phyloP scores from a whole-genome alignment of 2,797 vertebrate genomes.

The Cirrhinus molitorella region DNA sequence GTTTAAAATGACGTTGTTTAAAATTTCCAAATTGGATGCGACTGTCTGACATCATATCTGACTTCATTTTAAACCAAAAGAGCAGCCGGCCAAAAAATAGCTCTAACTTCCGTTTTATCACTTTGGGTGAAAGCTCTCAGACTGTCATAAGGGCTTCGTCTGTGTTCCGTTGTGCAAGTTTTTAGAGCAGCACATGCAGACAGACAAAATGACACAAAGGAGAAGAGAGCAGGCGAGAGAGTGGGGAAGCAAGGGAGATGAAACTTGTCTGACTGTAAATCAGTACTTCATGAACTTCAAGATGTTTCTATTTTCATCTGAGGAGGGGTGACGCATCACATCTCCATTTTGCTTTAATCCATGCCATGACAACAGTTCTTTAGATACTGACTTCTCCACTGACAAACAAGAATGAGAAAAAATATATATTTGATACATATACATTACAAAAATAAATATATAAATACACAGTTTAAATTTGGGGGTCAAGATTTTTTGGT shows the following conservation, averaged over 20 bases:
- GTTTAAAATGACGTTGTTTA: not conserved
- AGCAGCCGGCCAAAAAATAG: not conserved
- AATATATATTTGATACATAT: too few species aligned
- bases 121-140: conserved; percentile 1
- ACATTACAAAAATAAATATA: not conserved
- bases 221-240: not conserved
- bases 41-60: not conserved
- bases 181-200: not conserved
- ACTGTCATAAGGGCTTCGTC: not conserved
- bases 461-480: not conserved
- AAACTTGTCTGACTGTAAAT: conserved; percentile 8
- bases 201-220: not conserved
- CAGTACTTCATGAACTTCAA: conserved; percentile 6
- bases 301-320: conserved; percentile 14
- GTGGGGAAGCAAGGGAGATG: not conserved
- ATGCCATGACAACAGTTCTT: not conserved
- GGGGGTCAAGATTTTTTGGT: too few species aligned
- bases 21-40: not conserved
- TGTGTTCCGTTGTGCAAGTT: not conserved
- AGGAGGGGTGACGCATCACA: conserved; percentile 7
- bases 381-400: not conserved
- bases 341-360: not conserved
- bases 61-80: not conserved
- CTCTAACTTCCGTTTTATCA: not conserved
- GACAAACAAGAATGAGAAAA: not conserved